Conservation (phyloP, 2,888 invertebrate species). For the Agrochola litura region DNA sequence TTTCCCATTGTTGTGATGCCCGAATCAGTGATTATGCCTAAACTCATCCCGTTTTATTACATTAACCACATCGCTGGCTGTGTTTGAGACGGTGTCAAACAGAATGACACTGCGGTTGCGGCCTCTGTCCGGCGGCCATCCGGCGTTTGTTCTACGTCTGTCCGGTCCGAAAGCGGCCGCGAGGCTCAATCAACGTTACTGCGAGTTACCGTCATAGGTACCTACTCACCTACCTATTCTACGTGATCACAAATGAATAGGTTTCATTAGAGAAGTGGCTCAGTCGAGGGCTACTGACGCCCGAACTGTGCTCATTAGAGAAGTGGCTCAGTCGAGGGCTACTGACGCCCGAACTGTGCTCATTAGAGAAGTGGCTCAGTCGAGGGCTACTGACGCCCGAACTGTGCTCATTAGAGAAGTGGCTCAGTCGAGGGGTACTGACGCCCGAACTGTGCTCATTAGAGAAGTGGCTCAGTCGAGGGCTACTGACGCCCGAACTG, state of each 20-base stretch:
- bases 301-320: too few relatives aligned
- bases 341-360: too few relatives aligned
- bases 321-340: too few relatives aligned
- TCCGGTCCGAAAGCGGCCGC: background rate
- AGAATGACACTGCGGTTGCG: slow-evolving; percentile 3
- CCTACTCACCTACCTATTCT: background rate
- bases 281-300: background rate
- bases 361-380: too few relatives aligned
- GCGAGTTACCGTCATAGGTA: background rate
- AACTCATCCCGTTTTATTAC: background rate
- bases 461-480: background rate
- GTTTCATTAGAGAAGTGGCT: slow-evolving; percentile 1
- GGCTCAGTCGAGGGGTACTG: background rate
- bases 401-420: slow-evolving; percentile 6
- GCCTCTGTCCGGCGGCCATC: background rate
- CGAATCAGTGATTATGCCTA: background rate
- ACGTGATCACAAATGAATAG: slow-evolving; percentile 1
- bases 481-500: too few relatives aligned
- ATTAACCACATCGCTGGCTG: background rate
- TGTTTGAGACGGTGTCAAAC: background rate
- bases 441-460: slow-evolving; percentile 1
- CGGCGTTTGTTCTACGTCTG: background rate
- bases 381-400: too few relatives aligned
- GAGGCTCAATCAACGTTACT: background rate
- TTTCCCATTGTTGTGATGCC: background rate